A percentile compares a stretch with the other conserved stretches of the same genome.
These are phyloP conservation scores for Aptenodytes patagonicus DNA, from an alignment of 2,113 vertebrate species.

Conservation along the genomic window DNA sequence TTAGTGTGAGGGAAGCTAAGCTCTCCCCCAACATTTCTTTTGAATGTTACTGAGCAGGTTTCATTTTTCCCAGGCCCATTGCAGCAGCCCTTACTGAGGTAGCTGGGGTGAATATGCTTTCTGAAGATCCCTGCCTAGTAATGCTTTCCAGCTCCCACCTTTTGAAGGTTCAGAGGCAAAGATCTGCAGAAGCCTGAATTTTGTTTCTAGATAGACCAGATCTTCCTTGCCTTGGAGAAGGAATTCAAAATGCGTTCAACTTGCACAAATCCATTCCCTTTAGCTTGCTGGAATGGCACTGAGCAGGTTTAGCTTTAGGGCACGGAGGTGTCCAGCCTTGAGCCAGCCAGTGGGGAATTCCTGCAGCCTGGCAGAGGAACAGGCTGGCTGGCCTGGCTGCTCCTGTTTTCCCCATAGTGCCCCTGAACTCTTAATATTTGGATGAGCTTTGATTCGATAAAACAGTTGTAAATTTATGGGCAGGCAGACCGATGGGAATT, in stretches of 20 bases:
- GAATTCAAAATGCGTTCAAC: not conserved
- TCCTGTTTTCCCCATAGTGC: not conserved
- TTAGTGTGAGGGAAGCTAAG: not conserved
- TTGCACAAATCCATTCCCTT: not conserved
- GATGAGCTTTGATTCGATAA: not conserved
- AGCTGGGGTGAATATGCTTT: not conserved
- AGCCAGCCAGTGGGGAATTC: not conserved
- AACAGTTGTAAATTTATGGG: not conserved
- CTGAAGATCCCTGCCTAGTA: not conserved
- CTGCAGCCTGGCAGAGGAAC: not conserved
- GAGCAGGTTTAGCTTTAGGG: not conserved
- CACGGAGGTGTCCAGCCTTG: not conserved
- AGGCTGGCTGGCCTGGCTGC: not conserved
- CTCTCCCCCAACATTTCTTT: not conserved
- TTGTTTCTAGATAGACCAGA: not conserved
- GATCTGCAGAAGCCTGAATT: not conserved
- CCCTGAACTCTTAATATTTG: not conserved
- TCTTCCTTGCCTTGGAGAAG: not conserved
- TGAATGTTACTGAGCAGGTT: not conserved
- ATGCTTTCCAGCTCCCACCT: not conserved
- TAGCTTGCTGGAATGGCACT: not conserved
- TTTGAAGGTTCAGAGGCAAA: not conserved
- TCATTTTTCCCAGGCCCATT: not conserved
- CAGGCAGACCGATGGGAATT: not conserved
- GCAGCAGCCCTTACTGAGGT: not conserved